Percentiles rank a stretch among this genome's conserved stretches.
These are phyloP conservation scores for Strix occidentalis DNA, from an alignment of 2,797 vertebrate species.

Conservation along the genomic window DNA sequence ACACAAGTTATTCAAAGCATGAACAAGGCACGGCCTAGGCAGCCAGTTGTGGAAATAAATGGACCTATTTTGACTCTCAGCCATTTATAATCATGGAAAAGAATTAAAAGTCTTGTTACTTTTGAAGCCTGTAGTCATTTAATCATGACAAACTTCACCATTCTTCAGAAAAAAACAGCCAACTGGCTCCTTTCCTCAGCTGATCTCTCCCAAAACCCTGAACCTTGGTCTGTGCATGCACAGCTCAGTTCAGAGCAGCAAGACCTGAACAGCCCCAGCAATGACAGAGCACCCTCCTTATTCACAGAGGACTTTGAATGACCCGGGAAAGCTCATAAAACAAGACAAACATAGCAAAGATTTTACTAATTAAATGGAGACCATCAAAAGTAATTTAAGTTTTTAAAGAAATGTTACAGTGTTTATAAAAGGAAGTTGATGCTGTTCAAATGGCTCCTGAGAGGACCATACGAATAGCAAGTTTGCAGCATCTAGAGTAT, in stretches of 20 bases:
- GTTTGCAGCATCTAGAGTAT: not conserved
- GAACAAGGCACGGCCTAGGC: not conserved
- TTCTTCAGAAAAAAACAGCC: not conserved
- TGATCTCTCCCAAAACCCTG: not conserved
- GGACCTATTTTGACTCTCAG: not conserved
- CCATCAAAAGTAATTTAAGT: constrained; percentile 6
- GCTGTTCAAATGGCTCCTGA: constrained; percentile 30
- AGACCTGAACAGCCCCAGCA: not conserved
- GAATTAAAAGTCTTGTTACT: not conserved
- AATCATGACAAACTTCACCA: not conserved
- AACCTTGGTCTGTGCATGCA: not conserved
- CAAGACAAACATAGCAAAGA: not conserved
- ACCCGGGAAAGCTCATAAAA: not conserved
- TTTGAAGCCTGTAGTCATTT: not conserved
- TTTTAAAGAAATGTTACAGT: constrained; percentile 24
- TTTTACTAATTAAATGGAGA: constrained; percentile 42
- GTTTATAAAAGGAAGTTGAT: constrained; percentile 9
- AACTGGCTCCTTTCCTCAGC: not conserved
- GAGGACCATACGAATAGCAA: constrained; percentile 7
- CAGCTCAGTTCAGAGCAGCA: not conserved
- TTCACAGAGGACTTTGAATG: not conserved
- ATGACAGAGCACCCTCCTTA: not conserved
- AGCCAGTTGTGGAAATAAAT: not conserved
- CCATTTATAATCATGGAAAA: not conserved
- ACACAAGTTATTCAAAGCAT: not conserved